Evolutionary conservation across 2,113 vertebrate species (phyloP), one percentile per base, ranked within the genome.

Genomic region (Vimba vimba): DNA sequence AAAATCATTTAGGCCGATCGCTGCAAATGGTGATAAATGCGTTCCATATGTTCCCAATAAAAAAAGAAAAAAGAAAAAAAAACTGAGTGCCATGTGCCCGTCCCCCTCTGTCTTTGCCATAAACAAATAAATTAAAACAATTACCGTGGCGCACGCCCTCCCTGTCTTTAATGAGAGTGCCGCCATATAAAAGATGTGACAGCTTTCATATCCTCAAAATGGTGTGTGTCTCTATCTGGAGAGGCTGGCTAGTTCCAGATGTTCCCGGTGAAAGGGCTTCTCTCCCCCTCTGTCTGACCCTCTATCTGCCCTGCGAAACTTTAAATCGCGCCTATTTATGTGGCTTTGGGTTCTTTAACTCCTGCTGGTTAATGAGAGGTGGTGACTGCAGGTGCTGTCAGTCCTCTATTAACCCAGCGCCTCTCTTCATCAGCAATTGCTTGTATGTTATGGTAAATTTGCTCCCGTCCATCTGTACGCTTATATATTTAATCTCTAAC

Each of bases 81-180:
- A 85, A 92, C 90, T 13, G 23, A 91, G 93, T 90, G 94, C 92
- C 93, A 91, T 93, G 90, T 91, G 93, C 91, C 92, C 83, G 90
- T 94, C 93, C 94, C 94, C 94, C 94, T 92, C 94, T 89, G 88
- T 92, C 94, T 92, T 33, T 85, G 90, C 93, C 93, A 89, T 87
- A 92, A 94, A 94, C 93, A 92, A 94, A 94, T 94, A 94, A 94
- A 96, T 95, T 94, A 94, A 94, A 94, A 94, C 94, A 96, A 96
- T 95, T 94, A 95, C 92, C 27, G 89, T 88, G 13, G 89, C 3
- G 36, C 87, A 89, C 92, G 83, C 86, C 89, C 88, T 82, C 86
- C 84, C 64, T 79, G 93, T 93, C 93, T 93, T 92, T 94, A 91
- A 92, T 87, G 94, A 85, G 92, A 39, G 79, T 52, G 75, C 89